Evolutionary conservation across 1,140 invertebrate genomes (phyloP), one percentile per base, ranked within the genome.

Genomic region (Sminthurinus signatus): DNA sequence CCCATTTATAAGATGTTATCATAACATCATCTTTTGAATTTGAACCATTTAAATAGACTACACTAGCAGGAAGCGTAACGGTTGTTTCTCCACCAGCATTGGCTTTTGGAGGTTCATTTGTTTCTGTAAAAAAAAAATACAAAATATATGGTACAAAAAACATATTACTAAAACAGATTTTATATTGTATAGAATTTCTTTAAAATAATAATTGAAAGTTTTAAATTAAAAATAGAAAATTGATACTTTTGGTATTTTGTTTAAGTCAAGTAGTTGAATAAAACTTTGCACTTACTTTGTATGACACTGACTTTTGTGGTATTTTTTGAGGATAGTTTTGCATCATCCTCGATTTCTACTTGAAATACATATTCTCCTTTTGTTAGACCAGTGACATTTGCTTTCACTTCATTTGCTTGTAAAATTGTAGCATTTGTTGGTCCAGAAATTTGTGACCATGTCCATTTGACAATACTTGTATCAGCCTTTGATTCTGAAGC

Each of bases 1-100:
- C 85, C 94, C 94, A 97, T 46, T 82, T 76, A 84, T 91, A 96
- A 57, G 85, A 82, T 4, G 85, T 85, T 62, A 96, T 91, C 23
- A 82, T 84, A 68, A 93, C 84, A 77, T 97, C 93, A 77, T 97
- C 93, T 51, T 79, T 85, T 0, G 93, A 96, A 55, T 82, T 78
- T 0, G 87, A 86, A 0, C 93, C 93, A 79, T 96, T 93, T 28
- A 96, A 79, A 32, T 85, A 80, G 1, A 96, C 80, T 8, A 88
- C 83, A 23, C 82, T 83, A 8, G 46, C 15, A 1, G 93, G 93
- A 14, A 93, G 76, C 8, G 84, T 80, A 0, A 94, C 78, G 31
- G 85, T 85, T 73, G 87, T 83, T 77, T 93, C 88, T 1, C 87
- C 88, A 27, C 91, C 93, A 23, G 88, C 92, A 75, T 91, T 86